Evolutionary conservation across 2,888 invertebrate species (phyloP).

Genomic region (Idaea biselata): DNA sequence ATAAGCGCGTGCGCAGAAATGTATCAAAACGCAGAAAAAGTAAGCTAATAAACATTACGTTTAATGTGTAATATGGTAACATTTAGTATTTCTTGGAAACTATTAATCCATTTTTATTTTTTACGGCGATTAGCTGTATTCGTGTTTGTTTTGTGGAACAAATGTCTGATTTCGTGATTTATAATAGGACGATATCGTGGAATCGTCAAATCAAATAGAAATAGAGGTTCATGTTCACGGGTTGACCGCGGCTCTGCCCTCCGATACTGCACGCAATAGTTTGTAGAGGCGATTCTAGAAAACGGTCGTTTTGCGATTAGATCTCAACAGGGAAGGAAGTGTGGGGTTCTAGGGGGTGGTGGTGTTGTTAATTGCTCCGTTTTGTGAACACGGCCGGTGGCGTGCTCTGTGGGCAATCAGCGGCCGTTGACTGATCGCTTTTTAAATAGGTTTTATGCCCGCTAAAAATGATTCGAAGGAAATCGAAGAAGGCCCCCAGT

Average conservation of each 20-base stretch:
- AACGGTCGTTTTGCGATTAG: conserved; percentile 80
- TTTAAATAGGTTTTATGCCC: conserved; percentile 80
- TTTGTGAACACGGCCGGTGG: conserved; percentile 79
- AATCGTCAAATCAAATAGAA: conserved; percentile 32
- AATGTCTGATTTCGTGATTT: conserved; percentile 16
- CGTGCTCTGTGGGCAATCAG: conserved; percentile 77
- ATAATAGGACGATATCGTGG: conserved; percentile 22
- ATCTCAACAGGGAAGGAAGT: conserved; percentile 60
- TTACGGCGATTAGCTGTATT: not conserved
- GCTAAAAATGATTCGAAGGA: conserved; percentile 74
- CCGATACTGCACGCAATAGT: conserved; percentile 68
- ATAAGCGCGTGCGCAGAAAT: conserved; percentile 10
- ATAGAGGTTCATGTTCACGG: conserved; percentile 30
- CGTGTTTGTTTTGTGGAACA: conserved; percentile 2
- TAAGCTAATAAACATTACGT: not conserved
- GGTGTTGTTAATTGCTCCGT: conserved; percentile 79
- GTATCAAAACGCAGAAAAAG: not conserved
- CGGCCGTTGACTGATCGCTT: conserved; percentile 79
- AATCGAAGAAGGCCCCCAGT: conserved; percentile 60
- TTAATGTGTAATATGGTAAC: not conserved
- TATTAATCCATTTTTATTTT: not conserved
- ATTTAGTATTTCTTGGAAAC: not conserved
- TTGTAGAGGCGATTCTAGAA: conserved; percentile 79
- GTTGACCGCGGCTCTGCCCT: conserved; percentile 37
- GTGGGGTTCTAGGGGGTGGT: conserved; percentile 48